phyloP scores from a whole-genome alignment of 2,113 vertebrate genomes.

The Fregetta grallaria region DNA sequence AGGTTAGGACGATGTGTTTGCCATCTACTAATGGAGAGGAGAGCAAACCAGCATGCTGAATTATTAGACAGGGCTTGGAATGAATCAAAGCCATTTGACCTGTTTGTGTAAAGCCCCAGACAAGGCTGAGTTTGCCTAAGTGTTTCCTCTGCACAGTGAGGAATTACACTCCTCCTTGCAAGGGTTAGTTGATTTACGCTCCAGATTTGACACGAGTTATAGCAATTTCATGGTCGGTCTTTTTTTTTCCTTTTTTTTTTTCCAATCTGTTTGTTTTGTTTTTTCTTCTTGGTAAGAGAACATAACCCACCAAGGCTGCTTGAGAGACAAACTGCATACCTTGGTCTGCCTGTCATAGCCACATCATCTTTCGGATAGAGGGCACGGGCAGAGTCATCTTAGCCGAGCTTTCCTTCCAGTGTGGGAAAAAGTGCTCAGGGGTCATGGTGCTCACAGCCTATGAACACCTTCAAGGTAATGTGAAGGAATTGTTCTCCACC shows the following conservation, averaged over 20 bases:
- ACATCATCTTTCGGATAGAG: accelerated
- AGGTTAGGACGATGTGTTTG: neutral
- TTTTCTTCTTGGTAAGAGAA: neutral
- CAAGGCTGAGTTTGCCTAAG: neutral
- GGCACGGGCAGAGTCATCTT: neutral
- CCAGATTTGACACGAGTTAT: neutral
- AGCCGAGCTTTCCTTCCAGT: neutral
- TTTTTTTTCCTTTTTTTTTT: neutral
- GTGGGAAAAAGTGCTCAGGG: neutral
- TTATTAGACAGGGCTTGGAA: neutral
- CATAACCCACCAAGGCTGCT: neutral
- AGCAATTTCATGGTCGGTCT: neutral
- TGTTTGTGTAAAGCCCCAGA: neutral
- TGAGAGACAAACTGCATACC: neutral
- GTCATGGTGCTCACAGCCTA: neutral
- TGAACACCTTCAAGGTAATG: neutral
- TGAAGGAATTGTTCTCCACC: neutral
- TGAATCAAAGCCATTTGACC: neutral
- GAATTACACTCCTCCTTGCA: neutral
- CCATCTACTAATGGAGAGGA: neutral
- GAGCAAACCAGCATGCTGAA: neutral
- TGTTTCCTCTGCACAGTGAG: neutral
- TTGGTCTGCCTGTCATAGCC: neutral
- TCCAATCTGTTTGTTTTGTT: neutral
- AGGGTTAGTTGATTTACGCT: neutral